Percentiles rank a stretch among this genome's conserved stretches.
phyloP scores from a whole-genome alignment of 1,140 invertebrate genomes.

The Drosophila bocqueti region DNA sequence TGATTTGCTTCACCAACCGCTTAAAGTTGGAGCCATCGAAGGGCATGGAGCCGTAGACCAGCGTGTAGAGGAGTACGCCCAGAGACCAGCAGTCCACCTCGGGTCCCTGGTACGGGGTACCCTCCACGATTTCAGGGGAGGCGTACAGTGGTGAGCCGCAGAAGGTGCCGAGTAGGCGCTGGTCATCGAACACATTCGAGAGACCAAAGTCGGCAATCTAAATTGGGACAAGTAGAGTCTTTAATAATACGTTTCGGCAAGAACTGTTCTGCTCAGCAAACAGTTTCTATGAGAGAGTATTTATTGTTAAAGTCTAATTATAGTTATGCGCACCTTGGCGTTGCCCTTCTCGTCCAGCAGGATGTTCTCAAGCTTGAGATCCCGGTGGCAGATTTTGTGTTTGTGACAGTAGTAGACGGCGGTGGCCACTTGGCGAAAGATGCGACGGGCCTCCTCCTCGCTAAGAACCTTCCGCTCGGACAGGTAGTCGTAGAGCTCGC shows the following conservation, averaged over 20 bases:
- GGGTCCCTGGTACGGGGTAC: slow-evolving; percentile 98
- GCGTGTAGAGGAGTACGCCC: slow-evolving; percentile 98
- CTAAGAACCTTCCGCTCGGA: slow-evolving; percentile 95
- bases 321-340: slow-evolving; percentile 91
- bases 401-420: slow-evolving; percentile 99
- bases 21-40: slow-evolving; percentile 99
- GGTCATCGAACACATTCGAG: slow-evolving; percentile 98
- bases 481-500: slow-evolving; percentile 99
- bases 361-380: slow-evolving; percentile 99
- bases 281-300: background rate
- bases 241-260: background rate
- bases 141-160: slow-evolving; percentile 99
- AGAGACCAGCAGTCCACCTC: slow-evolving; percentile 98
- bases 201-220: slow-evolving; percentile 99
- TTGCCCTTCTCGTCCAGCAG: slow-evolving; percentile 97
- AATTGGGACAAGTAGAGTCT: background rate
- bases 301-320: background rate
- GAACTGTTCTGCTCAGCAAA: too few species aligned
- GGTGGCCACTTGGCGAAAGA: slow-evolving; percentile 99
- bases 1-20: slow-evolving; percentile 98
- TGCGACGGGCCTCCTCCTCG: slow-evolving; percentile 96
- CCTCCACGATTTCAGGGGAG: slow-evolving; percentile 99
- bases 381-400: slow-evolving; percentile 98
- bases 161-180: slow-evolving; percentile 95
- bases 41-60: slow-evolving; percentile 99